Conservation (phyloP, 2,888 invertebrate species). For the Trichogramma dendrolimi region DNA sequence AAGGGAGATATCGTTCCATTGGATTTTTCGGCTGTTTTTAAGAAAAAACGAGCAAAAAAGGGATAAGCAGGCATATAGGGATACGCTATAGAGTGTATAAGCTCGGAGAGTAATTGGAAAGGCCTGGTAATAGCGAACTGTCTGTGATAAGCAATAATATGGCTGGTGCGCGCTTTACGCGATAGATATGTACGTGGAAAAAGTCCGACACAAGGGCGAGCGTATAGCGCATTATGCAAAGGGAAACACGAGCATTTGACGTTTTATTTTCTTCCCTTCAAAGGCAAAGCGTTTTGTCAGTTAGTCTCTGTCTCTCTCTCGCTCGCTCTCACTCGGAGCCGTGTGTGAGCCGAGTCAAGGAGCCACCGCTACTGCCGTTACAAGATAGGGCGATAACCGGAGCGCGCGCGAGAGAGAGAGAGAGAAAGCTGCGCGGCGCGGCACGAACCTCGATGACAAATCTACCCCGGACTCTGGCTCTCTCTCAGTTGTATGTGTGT, state of each 20-base stretch:
- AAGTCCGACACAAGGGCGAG: background rate
- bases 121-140: background rate
- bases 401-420: too few species aligned
- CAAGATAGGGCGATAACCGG: constrained; percentile 29
- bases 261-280: constrained; percentile 26
- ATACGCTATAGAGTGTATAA: background rate
- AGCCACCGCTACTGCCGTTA: too few species aligned
- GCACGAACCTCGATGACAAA: constrained; percentile 32
- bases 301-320: constrained; percentile 6
- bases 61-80: background rate
- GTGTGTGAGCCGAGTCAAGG: background rate
- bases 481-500: too few species aligned
- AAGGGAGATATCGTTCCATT: background rate
- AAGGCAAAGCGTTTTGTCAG: constrained; percentile 29
- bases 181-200: constrained; percentile 17
- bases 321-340: background rate
- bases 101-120: constrained; percentile 7
- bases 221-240: constrained; percentile 19
- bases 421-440: background rate
- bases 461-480: constrained; percentile 28
- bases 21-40: constrained; percentile 10
- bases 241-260: constrained; percentile 20
- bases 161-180: constrained; percentile 3
- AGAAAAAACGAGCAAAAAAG: background rate
- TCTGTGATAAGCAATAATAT: constrained; percentile 18